Conservation (phyloP, 53 echinoderm and acorn worm species). For the Zoroaster sp. region DNA sequence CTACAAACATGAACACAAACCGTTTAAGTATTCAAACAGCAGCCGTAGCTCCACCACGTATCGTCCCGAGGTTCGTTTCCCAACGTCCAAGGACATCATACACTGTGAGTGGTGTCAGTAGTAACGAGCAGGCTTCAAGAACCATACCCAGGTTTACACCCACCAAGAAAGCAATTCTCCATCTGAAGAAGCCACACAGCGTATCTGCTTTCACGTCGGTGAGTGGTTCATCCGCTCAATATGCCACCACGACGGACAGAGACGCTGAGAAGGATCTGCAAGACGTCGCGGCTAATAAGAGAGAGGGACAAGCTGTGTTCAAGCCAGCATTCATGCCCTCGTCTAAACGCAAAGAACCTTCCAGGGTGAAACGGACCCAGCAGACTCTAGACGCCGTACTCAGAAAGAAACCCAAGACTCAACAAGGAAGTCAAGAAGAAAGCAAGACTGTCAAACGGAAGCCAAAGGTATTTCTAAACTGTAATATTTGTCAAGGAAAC, state of each 20-base stretch:
- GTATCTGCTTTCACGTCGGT: not conserved
- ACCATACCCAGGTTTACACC: constrained; percentile 31
- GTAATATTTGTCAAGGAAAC: not conserved
- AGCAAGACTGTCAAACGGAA: constrained; percentile 41
- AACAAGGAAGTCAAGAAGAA: not conserved
- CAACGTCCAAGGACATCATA: not conserved
- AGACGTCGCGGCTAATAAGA: not conserved
- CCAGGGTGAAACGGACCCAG: constrained; percentile 4
- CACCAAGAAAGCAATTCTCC: not conserved
- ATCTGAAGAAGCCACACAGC: not conserved
- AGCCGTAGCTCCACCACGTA: not conserved
- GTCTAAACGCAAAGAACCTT: not conserved
- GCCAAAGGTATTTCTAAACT: not conserved
- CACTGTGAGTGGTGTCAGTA: not conserved
- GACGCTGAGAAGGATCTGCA: not conserved
- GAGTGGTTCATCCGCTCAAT: not conserved
- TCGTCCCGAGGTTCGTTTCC: not conserved
- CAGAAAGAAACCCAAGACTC: not conserved
- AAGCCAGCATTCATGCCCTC: not conserved
- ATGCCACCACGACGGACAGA: not conserved
- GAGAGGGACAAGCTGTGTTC: not conserved
- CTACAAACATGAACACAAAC: not conserved
- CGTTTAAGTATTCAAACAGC: not conserved
- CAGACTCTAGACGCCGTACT: constrained; percentile 36
- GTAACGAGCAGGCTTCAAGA: not conserved